phyloP scores from a whole-genome alignment of 2,113 vertebrate species.

The Fulica atra region DNA sequence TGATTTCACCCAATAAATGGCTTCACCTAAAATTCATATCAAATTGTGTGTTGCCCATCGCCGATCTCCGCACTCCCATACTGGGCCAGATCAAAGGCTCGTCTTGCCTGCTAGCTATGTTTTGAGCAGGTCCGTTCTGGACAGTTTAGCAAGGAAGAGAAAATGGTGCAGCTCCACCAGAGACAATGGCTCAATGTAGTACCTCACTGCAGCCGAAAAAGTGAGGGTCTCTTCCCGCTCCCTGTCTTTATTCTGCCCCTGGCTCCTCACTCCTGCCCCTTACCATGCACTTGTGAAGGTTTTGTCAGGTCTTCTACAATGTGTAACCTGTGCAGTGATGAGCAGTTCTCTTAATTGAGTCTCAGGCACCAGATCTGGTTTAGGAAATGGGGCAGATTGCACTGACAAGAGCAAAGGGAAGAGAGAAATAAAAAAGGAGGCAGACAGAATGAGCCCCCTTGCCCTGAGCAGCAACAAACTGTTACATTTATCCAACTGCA shows the following conservation, averaged over 20 bases:
- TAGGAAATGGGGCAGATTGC: not conserved
- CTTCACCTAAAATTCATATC: too few relatives aligned
- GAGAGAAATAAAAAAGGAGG: not conserved
- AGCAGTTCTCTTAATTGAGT: not conserved
- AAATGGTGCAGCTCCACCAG: not conserved
- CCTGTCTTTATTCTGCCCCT: not conserved
- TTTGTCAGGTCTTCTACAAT: not conserved
- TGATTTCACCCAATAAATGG: too few relatives aligned
- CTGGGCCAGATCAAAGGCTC: not conserved
- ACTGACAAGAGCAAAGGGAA: not conserved
- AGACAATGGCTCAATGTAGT: not conserved
- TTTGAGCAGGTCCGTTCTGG: not conserved
- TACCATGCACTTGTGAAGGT: not conserved
- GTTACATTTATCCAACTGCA: not conserved
- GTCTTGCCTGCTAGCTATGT: not conserved
- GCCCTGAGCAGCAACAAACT: not conserved
- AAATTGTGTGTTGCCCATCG: too few relatives aligned
- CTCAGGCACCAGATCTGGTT: not conserved
- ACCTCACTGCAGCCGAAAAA: not conserved
- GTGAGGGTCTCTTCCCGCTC: not conserved
- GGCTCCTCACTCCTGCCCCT: not conserved
- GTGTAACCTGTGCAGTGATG: not conserved
- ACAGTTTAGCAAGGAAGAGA: not conserved
- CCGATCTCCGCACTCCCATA: too few relatives aligned
- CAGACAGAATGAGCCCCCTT: not conserved